These are phyloP conservation scores for Reinhardtius hippoglossoides DNA, from an alignment of 2,113 vertebrate genomes.

Conservation along the genomic window DNA sequence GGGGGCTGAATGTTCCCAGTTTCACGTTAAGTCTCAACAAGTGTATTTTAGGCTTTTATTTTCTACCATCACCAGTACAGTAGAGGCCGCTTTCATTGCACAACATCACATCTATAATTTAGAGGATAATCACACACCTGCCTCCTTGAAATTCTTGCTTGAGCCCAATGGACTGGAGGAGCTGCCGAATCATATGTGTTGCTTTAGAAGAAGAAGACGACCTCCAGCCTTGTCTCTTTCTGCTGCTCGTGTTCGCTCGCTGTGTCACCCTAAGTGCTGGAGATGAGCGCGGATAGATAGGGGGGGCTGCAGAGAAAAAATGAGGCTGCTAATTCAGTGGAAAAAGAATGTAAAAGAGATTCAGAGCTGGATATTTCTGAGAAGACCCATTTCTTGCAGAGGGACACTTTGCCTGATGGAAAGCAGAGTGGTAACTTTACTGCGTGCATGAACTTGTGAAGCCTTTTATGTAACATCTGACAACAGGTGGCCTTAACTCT, in stretches of 20 bases:
- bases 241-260: slow-evolving; percentile 21
- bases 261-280: slow-evolving; percentile 19
- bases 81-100: slow-evolving; percentile 56
- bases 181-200: slow-evolving; percentile 32
- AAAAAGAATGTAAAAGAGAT: not conserved
- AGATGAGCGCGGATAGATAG: slow-evolving; percentile 6
- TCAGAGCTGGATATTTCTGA: slow-evolving; percentile 9
- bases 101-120: slow-evolving; percentile 73
- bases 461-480: slow-evolving; percentile 8
- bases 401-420: slow-evolving; percentile 5
- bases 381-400: not conserved
- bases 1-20: slow-evolving; percentile 10
- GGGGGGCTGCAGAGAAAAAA: slow-evolving; percentile 19
- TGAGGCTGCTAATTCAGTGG: not conserved
- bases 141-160: slow-evolving; percentile 35
- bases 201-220: slow-evolving; percentile 36
- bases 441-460: not conserved
- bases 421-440: not conserved
- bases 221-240: slow-evolving; percentile 2
- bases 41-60: slow-evolving; percentile 21
- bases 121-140: slow-evolving; percentile 65
- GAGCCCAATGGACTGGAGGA: slow-evolving; percentile 27
- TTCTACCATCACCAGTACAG: slow-evolving; percentile 22
- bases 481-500: not conserved
- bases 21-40: slow-evolving; percentile 19